Evolutionary conservation across 92 coral and sea anemone species (phyloP).

Genomic region (Zoanthus gigantus): DNA sequence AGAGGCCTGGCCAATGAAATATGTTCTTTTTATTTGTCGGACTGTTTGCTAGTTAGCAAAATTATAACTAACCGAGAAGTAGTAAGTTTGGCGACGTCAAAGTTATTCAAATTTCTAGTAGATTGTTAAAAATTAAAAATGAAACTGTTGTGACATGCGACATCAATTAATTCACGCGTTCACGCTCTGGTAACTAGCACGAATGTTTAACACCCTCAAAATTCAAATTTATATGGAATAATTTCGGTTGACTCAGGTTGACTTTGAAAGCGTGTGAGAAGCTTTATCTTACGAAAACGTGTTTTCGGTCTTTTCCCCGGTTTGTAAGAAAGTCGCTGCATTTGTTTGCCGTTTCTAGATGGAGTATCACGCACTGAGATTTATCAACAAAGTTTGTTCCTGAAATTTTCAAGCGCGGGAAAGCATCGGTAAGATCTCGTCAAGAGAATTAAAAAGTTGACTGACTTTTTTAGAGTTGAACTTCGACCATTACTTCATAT

Average conservation of each 20-base stretch:
- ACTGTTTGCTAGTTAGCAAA: conserved; percentile 9
- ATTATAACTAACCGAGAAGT: conserved; percentile 26
- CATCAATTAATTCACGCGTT: neutral
- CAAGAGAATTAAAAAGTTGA: neutral
- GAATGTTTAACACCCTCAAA: neutral
- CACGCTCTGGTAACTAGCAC: conserved; percentile 3
- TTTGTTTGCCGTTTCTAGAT: neutral
- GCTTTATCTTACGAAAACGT: neutral
- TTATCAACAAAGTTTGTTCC: neutral
- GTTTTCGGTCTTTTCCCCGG: neutral
- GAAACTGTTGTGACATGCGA: conserved; percentile 7
- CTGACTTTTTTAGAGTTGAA: neutral
- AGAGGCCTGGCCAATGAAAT: neutral
- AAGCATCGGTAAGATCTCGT: neutral
- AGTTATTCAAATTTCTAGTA: neutral
- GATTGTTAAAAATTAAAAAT: neutral
- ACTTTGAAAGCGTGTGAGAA: conserved; percentile 1
- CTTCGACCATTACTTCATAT: neutral
- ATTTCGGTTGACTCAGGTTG: neutral
- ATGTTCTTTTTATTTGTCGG: conserved; percentile 1
- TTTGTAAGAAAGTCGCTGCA: neutral
- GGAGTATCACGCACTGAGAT: neutral
- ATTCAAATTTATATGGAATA: conserved; percentile 18
- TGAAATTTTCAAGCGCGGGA: conserved; percentile 19
- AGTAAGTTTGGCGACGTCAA: neutral